Evolutionary conservation across 1,140 invertebrate genomes (phyloP), one percentile per base, ranked within the genome.

Genomic region (Drosophila sucinea): DNA sequence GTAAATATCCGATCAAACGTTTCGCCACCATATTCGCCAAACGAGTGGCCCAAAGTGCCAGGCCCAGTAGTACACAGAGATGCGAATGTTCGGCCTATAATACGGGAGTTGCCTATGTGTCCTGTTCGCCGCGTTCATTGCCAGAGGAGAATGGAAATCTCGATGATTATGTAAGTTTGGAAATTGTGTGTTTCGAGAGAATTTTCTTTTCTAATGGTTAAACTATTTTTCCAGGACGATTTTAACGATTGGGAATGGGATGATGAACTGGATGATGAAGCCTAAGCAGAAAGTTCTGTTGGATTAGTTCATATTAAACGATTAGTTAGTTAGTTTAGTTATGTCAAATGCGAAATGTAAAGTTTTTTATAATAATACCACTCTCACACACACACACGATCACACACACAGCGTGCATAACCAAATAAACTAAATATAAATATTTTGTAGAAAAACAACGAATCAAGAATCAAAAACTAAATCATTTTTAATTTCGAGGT

Each of bases 11-110:
- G n/a, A 93, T 95, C 11, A 95, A 95, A 79, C 94, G 95, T 51
- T 95, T 97, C 67, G 92, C 94, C 1, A 94, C 92, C 29, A 95
- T 96, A 0, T 96, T 97, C 67, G 93, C 94, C 1, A 95, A 95
- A 63, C 93, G 95, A 38, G 92, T 97, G 0, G 95, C 95, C 0
- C 73, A 93, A 17, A 94, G 94, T 7, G 95, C 95, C 1, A 67
- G 90, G n/a, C 94, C 95, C 0, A 93, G 92, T 35, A 69, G 91
- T 6, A 96, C 96, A 75, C 95, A 96, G 80, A 93, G 94, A 4
- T 97, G 96, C 86, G 95, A 96, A 78, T 97, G 96, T 85, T 94
- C 94, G 3, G 93, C 94, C 2, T 93, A 94, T 72, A 94, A 95
- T 57, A 93, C 94, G 23, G 95, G 95, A 1, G 91, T 95, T 8